phyloP scores from a whole-genome alignment of 2,888 invertebrate species.

The Brachyptera putata region DNA sequence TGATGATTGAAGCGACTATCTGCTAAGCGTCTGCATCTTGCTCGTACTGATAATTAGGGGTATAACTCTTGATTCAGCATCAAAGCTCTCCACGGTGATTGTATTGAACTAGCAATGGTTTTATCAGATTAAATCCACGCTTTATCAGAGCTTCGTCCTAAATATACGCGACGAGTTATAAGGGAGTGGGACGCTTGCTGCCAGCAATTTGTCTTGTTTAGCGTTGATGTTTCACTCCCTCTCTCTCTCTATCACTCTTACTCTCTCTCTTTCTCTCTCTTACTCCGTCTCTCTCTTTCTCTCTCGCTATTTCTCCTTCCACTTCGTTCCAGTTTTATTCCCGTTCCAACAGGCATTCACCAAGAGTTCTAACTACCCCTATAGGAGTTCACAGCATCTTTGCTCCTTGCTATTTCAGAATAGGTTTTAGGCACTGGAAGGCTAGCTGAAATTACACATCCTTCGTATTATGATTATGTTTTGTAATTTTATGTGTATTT shows the following conservation, averaged over 20 bases:
- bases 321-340: too few species aligned
- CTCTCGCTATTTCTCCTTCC: background rate
- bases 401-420: too few species aligned
- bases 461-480: too few species aligned
- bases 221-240: conserved; percentile 23
- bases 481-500: too few species aligned
- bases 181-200: conserved; percentile 3
- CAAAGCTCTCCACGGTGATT: too few species aligned
- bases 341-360: background rate
- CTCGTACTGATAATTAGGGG: too few species aligned
- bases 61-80: too few species aligned
- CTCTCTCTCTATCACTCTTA: background rate
- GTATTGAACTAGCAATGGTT: background rate
- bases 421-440: too few species aligned
- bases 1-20: too few species aligned
- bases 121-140: conserved; percentile 25
- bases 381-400: too few species aligned
- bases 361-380: background rate
- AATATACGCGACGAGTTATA: conserved; percentile 12
- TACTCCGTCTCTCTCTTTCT: background rate
- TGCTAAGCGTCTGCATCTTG: too few species aligned
- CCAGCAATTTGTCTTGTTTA: conserved; percentile 30
- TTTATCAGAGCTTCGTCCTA: conserved; percentile 14
- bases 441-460: too few species aligned
- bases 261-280: background rate